phyloP scores from a whole-genome alignment of 2,888 invertebrate genomes.

The Macaria liturata region DNA sequence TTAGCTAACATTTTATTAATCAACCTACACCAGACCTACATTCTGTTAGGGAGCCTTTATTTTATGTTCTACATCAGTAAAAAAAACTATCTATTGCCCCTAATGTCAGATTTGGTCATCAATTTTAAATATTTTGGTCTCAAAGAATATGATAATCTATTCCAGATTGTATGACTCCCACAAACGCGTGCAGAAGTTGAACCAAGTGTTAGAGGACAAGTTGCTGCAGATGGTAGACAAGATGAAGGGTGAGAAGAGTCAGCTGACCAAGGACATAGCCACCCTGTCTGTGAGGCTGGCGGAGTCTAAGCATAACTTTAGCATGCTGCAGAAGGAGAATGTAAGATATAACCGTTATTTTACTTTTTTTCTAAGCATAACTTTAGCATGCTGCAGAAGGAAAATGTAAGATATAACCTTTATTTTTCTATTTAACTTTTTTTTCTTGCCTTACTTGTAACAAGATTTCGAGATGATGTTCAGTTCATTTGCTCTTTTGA shows the following conservation, averaged over 20 bases:
- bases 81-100: too few species aligned
- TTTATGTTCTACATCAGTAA: too few species aligned
- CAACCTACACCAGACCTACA: too few species aligned
- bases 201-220: conserved; percentile 97
- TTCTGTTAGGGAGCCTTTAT: too few species aligned
- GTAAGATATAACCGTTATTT: conserved; percentile 72
- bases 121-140: too few species aligned
- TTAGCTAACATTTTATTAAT: too few species aligned
- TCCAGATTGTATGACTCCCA: conserved; percentile 95
- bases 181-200: conserved; percentile 95
- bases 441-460: too few species aligned
- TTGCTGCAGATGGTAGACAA: conserved; percentile 95
- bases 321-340: conserved; percentile 93
- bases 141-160: conserved; percentile 17
- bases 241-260: conserved; percentile 94
- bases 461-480: too few species aligned
- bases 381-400: conserved; percentile 91
- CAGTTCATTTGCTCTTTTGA: too few species aligned
- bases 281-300: conserved; percentile 92
- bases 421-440: too few species aligned
- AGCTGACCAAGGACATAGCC: conserved; percentile 93
- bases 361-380: conserved; percentile 86
- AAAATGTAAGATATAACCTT: conserved; percentile 95
- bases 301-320: conserved; percentile 92
- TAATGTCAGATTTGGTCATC: too few species aligned